Base-by-base conservation (phyloP, 2,113 vertebrate species). In the Crotalus viridis region DNA sequence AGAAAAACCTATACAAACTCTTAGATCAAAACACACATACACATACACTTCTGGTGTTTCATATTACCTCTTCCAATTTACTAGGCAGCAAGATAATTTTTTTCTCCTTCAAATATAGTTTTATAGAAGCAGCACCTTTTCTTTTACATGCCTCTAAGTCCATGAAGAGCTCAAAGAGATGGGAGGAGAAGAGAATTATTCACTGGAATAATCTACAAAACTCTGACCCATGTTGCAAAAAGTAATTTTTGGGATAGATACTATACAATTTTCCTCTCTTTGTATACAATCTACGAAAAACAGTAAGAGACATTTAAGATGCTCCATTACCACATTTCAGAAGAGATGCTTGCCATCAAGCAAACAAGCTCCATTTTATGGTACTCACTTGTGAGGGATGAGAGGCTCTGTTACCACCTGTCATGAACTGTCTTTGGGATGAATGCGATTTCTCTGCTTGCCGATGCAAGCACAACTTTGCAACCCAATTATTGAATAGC, bases 401-500 rank as follows among this genome's bases (percentile, higher is more conserved):
- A 7, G 28, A 85, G 59, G 59, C 91, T 92, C 5, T 88, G 15
- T 87, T 33, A 0, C 4, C 88, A 39, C 2, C 85, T 0, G 12
- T 28, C 33, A 95, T 95, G 26, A 33, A 88, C 0, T 56, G 54
- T 26, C 90, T 94, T 19, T 94, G 94, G 56, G 98, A 90, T 64
- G 33, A 33, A 43, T 81, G 17, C 33, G 17, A 81, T 81, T 97
- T 97, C 95, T 97, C 98, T 0, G 97, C 98, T 10, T 97, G 94
- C 15, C 99, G 99, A 48, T 99, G 99, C 39, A 97, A 96, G 87
- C 98, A 98, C 56, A 99, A 97, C 97, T 98, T 98, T 93, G 98
- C 98, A 92, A 99, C 95, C 99, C 99, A 99, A 94, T 98, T 98
- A 93, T 98, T 97, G 90, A 99, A 99, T 26, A 98, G 89, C 7